Evolutionary conservation across 2,797 vertebrate species (phyloP), one percentile per base, ranked within the genome.

Genomic region (Cheirogaleus major): DNA sequence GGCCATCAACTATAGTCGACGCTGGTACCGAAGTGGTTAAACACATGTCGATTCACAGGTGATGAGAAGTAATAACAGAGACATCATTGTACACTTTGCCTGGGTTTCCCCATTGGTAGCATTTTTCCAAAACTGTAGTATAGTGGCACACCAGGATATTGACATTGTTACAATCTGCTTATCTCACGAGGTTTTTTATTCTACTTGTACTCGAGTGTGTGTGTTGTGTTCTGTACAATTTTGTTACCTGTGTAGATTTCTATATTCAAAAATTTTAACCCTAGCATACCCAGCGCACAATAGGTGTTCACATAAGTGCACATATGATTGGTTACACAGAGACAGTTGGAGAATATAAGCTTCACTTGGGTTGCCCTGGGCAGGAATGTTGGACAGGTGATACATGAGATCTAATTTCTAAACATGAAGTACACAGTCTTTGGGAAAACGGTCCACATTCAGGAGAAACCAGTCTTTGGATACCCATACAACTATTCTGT

Each of bases 171-270:
- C 17, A 35, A 5, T 11, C 14, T 67, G 0, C 11, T 41, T 6
- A 4, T 32, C 35, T 72, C 32, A 12, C 4, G 35, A 5, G 48
- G 13, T 48, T 35, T 59, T n/a, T 69, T 48, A 0, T 69, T 83
- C 38, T 65, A 4, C 41, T 45, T 48, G 4, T 8, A 1, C 14
- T 27, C 23, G 2, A 1, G 13, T 70, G 1, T 25, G 9, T 59
- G 52, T 41, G 23, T 72, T 23, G 5, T 22, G 30, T 35, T 27
- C 79, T 70, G 13, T 17, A 18, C 55, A 70, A 0, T 72, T 38
- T 27, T 30, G 10, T 57, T 73, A n/a, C 27, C 22, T 48, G 27
- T 13, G 27, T 43, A 55, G 52, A 6, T 8, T 55, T 38, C 32
- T 61, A 20, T 91, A 13, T 45, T 45, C 4, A 6, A 6, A 78